Evolutionary conservation across 2,797 vertebrate genomes (phyloP), one percentile per base, ranked within the genome.

Genomic region (Oreochromis grahami): DNA sequence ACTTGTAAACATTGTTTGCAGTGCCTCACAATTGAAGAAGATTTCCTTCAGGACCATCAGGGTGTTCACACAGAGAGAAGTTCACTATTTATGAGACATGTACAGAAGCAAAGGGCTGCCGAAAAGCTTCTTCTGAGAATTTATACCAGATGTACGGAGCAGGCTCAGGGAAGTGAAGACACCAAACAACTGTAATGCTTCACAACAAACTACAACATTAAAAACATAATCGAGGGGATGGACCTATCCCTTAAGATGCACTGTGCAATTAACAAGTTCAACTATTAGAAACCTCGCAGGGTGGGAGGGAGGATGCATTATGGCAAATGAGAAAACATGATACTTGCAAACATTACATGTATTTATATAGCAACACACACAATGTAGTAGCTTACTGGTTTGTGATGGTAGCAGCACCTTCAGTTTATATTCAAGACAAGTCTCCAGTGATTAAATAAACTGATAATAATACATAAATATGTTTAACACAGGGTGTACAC

Each of bases 331-430:
- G 65, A 56, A 80, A 79, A 72, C 41, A 70, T 60, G 36, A 43
- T 68, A 77, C 36, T n/a, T 32, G 89, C 76, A 76, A 53, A 26
- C 72, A 63, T 74, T 76, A 84, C 55, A 80, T 56, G 77, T 76
- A 83, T 81, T 80, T 80, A 82, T 63, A 86, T 26, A 88, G 78
- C 55, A 84, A 84, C 81, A 87, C 68, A 90, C 76, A 92, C 81
- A 58, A 85, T 81, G 74, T 78, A 89, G 87, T 92, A 93, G 88
- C 91, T 91, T 94, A 92, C 78, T 87, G 80, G 76, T 86, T 81
- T 76, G 80, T 92, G 91, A 92, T 93, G 93, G 93, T 97, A 97
- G 97, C 96, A 98, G 97, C 97, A 97, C 97, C 97, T 96, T 97
- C 48, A 88, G 95, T 95, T 96, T 89, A 95, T 93, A 95, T 96